Conservation (phyloP, 1,140 invertebrate species). For the Cheumatopsyche charites region DNA sequence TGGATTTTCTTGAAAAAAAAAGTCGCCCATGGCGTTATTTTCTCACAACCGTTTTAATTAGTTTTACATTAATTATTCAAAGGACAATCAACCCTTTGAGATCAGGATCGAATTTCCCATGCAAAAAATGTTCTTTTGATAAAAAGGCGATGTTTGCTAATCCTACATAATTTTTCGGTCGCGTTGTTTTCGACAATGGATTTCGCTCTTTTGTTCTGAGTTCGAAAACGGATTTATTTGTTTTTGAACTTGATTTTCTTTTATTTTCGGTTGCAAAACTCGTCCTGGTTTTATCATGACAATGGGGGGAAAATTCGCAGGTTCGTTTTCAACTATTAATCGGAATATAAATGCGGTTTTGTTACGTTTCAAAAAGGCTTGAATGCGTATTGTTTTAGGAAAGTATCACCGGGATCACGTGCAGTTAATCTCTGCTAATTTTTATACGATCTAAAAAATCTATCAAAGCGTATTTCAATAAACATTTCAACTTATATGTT, state of each 20-base stretch:
- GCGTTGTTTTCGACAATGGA: not conserved
- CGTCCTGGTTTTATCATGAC: conserved; percentile 5
- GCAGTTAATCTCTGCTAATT: too few relatives aligned
- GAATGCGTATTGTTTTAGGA: too few relatives aligned
- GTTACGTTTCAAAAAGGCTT: too few relatives aligned
- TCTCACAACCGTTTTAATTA: too few relatives aligned
- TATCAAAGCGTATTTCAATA: too few relatives aligned
- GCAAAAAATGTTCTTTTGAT: not conserved
- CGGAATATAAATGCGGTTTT: not conserved
- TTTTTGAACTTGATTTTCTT: conserved; percentile 16
- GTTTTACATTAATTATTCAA: not conserved
- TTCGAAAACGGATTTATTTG: not conserved
- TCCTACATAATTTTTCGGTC: conserved; percentile 3
- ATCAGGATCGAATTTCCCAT: not conserved
- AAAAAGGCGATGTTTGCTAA: not conserved
- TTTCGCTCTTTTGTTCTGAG: not conserved
- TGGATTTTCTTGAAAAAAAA: too few relatives aligned
- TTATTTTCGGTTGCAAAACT: not conserved
- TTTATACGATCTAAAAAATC: too few relatives aligned
- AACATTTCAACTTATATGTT: too few relatives aligned
- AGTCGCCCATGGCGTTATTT: too few relatives aligned
- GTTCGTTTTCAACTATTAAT: conserved; percentile 4
- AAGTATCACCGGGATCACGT: too few relatives aligned
- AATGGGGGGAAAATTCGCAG: not conserved
- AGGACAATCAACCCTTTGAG: conserved; percentile 5